Evolutionary conservation across 2,888 invertebrate species (phyloP).

Genomic region (Sinodicranocentrus sp.): DNA sequence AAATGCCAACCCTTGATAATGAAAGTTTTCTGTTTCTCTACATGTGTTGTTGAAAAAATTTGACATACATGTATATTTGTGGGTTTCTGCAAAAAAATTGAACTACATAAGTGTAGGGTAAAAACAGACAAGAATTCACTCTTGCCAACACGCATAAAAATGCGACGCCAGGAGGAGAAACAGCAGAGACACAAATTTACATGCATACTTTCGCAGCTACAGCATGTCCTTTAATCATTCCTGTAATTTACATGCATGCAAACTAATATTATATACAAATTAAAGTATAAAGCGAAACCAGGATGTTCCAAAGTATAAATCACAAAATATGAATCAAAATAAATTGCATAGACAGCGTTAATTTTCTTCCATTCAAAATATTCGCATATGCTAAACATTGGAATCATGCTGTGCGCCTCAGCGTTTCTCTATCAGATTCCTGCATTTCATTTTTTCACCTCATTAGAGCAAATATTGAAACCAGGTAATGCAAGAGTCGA

Average conservation of each 20-base stretch:
- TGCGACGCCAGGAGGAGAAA: background rate
- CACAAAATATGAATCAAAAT: conserved; percentile 3
- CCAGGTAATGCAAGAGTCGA: background rate
- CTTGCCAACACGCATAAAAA: background rate
- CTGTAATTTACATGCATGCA: background rate
- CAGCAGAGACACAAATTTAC: background rate
- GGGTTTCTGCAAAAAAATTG: too few species aligned
- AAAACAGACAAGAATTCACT: too few species aligned
- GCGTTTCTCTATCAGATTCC: background rate
- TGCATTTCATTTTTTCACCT: background rate
- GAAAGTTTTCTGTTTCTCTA: too few species aligned
- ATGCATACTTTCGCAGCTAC: background rate
- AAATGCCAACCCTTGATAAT: background rate
- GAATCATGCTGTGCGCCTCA: background rate
- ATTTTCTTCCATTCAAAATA: conserved; percentile 58
- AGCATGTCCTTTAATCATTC: background rate
- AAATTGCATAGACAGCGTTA: conserved; percentile 22
- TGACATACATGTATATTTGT: background rate
- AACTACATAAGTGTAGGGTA: too few species aligned
- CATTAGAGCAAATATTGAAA: conserved; percentile 17
- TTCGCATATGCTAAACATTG: conserved; percentile 77
- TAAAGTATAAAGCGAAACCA: background rate
- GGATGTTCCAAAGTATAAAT: conserved; percentile 10
- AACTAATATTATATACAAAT: background rate
- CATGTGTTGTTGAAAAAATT: background rate